Percentiles rank a stretch among this genome's conserved stretches.
phyloP scores from a whole-genome alignment of 2,888 invertebrate genomes.

The Pammene aurita region DNA sequence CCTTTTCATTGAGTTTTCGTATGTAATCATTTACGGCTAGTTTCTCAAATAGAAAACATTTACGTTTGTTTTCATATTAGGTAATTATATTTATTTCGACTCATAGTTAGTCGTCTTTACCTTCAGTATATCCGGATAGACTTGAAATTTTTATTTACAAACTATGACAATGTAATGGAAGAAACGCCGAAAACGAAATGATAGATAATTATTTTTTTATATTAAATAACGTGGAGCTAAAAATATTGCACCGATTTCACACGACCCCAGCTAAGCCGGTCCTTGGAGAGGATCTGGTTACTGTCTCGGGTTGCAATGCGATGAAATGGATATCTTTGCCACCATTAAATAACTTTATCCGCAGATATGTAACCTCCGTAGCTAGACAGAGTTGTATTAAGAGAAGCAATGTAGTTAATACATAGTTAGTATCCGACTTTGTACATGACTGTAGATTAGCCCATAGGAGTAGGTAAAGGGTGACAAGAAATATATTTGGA shows the following conservation, averaged over 20 bases:
- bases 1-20: neutral
- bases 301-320: slow-evolving; percentile 53
- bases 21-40: neutral
- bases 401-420: no score
- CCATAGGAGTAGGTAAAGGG: no score
- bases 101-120: no score
- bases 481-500: no score
- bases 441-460: no score
- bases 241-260: slow-evolving; percentile 51
- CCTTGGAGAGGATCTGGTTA: slow-evolving; percentile 54
- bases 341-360: slow-evolving; percentile 33
- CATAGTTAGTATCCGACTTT: no score
- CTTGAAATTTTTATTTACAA: no score
- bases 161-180: neutral
- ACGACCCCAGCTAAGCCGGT: slow-evolving; percentile 50
- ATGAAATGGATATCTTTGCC: slow-evolving; percentile 38
- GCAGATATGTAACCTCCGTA: slow-evolving; percentile 23
- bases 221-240: slow-evolving; percentile 10
- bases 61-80: no score
- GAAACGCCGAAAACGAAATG: neutral
- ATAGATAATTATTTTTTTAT: neutral
- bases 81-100: no score
- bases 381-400: neutral
- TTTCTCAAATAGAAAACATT: neutral
- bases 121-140: no score